Percentiles rank a stretch among this genome's conserved stretches.
phyloP scores from a whole-genome alignment of 1,140 invertebrate genomes.

The Harpegnathos saltator region DNA sequence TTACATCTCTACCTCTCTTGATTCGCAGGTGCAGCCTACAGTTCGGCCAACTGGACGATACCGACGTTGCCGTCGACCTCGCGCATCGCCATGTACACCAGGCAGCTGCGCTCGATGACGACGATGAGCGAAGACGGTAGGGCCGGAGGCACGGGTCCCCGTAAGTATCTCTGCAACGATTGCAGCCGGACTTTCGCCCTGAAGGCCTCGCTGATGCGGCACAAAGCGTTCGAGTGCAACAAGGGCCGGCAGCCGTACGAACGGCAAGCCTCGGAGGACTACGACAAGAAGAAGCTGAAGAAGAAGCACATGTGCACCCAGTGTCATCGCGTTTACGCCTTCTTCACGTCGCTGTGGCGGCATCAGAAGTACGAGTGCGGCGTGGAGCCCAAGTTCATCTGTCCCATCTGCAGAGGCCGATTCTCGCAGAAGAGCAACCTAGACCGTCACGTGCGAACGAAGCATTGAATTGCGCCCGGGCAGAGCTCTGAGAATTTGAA shows the following conservation, averaged over 20 bases:
- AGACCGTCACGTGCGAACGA: slow-evolving; percentile 79
- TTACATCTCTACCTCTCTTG: slow-evolving; percentile 57
- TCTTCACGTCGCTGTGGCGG: slow-evolving; percentile 85
- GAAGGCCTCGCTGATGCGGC: slow-evolving; percentile 83
- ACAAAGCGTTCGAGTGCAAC: slow-evolving; percentile 74
- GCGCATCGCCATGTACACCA: slow-evolving; percentile 60
- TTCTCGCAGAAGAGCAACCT: slow-evolving; percentile 86
- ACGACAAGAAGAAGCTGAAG: slow-evolving; percentile 67
- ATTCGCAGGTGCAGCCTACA: slow-evolving; percentile 75
- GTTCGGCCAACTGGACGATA: slow-evolving; percentile 78
- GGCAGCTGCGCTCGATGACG: slow-evolving; percentile 76
- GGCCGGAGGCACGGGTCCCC: slow-evolving; percentile 53
- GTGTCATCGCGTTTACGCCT: slow-evolving; percentile 85
- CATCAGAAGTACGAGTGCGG: slow-evolving; percentile 88
- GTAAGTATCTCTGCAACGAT: slow-evolving; percentile 80
- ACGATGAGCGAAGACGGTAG: slow-evolving; percentile 54
- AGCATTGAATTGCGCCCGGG: slow-evolving; percentile 65
- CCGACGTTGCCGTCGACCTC: slow-evolving; percentile 73
- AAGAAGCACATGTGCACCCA: slow-evolving; percentile 84
- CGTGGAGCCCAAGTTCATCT: slow-evolving; percentile 85
- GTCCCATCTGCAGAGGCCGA: slow-evolving; percentile 81
- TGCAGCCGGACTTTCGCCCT: slow-evolving; percentile 83
- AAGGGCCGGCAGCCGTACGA: slow-evolving; percentile 33
- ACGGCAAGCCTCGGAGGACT: background rate
- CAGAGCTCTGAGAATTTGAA: background rate